phyloP scores from a whole-genome alignment of 1,140 invertebrate genomes.

The Ephestia elutella region DNA sequence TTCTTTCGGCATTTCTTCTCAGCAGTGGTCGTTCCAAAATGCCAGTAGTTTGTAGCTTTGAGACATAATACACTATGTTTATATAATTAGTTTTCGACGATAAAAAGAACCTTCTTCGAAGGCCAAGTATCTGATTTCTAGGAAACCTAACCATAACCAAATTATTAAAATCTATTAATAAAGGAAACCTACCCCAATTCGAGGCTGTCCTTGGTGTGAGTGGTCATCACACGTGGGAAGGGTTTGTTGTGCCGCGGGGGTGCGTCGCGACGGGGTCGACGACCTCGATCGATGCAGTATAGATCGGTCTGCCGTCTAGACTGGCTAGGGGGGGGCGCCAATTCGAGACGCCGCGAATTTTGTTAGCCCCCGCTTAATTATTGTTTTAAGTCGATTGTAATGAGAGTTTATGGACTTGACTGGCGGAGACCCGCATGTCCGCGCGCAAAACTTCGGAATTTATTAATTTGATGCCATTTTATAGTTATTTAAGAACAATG shows the following conservation, averaged over 20 bases:
- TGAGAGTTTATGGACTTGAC: neutral
- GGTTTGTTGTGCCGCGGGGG: conserved; percentile 52
- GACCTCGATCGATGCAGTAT: conserved; percentile 58
- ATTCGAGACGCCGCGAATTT: conserved; percentile 47
- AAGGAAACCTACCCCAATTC: conserved; percentile 5
- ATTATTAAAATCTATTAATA: neutral
- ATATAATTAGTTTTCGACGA: too few species aligned
- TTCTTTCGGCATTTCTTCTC: too few species aligned
- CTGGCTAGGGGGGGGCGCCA: conserved; percentile 34
- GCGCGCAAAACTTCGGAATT: too few species aligned
- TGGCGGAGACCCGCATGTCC: too few species aligned
- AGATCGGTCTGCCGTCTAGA: conserved; percentile 58
- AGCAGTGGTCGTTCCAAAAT: too few species aligned
- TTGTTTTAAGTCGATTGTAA: conserved; percentile 11
- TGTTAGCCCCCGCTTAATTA: conserved; percentile 28
- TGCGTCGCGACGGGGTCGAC: conserved; percentile 50
- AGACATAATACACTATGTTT: too few species aligned
- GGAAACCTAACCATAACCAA: conserved; percentile 67
- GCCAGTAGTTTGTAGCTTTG: too few species aligned
- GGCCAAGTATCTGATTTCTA: too few species aligned
- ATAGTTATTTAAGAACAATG: too few species aligned
- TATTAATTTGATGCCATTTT: too few species aligned
- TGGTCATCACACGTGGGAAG: conserved; percentile 35
- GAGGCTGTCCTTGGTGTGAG: conserved; percentile 33
- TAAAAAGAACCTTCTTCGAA: too few species aligned